Percentiles rank a stretch among this genome's conserved stretches.
Conservation (phyloP, 2,113 vertebrate genomes). For the Hypocryptadius cinnamomeus region DNA sequence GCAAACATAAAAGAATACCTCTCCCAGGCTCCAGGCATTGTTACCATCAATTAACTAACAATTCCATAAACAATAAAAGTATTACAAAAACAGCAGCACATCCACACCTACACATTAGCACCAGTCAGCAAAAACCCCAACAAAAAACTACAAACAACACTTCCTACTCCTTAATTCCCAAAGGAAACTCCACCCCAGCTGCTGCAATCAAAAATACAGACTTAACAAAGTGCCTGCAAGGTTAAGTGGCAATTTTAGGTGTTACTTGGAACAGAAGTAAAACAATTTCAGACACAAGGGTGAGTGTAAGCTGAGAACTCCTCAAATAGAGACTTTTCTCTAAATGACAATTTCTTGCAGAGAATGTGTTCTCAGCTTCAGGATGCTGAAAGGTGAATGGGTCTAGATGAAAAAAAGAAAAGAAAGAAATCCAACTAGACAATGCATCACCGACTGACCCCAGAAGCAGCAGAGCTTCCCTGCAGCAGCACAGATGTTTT, state of each 20-base stretch:
- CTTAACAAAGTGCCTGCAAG: constrained; percentile 25
- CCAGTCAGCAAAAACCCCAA: constrained; percentile 51
- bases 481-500: background rate
- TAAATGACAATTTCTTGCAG: background rate
- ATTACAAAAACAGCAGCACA: constrained; percentile 49
- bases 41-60: constrained; percentile 54
- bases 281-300: constrained; percentile 23
- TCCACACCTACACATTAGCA: constrained; percentile 52
- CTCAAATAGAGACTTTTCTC: background rate
- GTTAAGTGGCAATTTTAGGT: constrained; percentile 48
- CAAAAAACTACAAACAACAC: constrained; percentile 54
- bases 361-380: background rate
- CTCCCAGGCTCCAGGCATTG: constrained; percentile 49
- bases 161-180: constrained; percentile 60
- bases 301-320: background rate
- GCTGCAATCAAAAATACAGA: constrained; percentile 8
- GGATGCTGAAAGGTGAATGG: background rate
- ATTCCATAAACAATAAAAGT: constrained; percentile 56
- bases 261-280: constrained; percentile 11
- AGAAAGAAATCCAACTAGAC: background rate
- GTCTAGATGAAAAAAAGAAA: background rate
- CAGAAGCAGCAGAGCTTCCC: background rate
- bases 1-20: constrained; percentile 46
- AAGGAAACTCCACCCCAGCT: constrained; percentile 57
- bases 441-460: background rate